phyloP scores from a whole-genome alignment of 2,113 vertebrate species.

The Tupaia tana region DNA sequence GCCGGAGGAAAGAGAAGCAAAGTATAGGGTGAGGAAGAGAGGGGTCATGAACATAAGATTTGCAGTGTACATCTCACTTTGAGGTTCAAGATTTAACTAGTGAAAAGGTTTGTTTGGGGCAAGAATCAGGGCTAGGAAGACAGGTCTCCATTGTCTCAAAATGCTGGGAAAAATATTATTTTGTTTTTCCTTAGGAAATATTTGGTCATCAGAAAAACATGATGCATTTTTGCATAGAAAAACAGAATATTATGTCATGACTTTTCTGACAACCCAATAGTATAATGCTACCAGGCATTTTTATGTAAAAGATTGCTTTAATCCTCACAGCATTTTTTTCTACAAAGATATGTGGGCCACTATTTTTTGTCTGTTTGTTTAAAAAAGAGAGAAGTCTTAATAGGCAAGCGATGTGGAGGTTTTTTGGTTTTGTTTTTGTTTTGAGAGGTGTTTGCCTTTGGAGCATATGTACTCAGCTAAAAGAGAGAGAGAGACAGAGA shows the following conservation, averaged over 20 bases:
- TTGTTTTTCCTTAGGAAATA: background rate
- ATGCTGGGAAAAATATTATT: background rate
- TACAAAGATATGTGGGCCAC: background rate
- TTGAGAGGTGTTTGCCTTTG: too few relatives aligned
- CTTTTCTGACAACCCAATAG: too few relatives aligned
- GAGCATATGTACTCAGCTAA: too few relatives aligned
- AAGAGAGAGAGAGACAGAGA: too few relatives aligned
- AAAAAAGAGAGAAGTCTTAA: too few relatives aligned
- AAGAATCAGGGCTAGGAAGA: background rate
- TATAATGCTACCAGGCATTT: background rate
- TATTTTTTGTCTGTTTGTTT: background rate
- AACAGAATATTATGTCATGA: too few relatives aligned
- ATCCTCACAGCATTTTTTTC: background rate
- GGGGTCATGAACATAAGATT: background rate
- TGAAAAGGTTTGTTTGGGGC: background rate
- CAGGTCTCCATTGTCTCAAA: background rate
- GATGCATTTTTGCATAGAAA: too few relatives aligned
- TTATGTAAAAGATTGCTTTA: background rate
- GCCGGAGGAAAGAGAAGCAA: background rate
- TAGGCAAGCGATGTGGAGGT: too few relatives aligned
- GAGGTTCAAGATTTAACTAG: background rate
- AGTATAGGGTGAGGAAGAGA: background rate
- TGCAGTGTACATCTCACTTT: background rate
- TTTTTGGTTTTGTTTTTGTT: too few relatives aligned
- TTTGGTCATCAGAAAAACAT: too few relatives aligned